Evolutionary conservation across 2,888 invertebrate species (phyloP).

Genomic region (Chesias legatella): DNA sequence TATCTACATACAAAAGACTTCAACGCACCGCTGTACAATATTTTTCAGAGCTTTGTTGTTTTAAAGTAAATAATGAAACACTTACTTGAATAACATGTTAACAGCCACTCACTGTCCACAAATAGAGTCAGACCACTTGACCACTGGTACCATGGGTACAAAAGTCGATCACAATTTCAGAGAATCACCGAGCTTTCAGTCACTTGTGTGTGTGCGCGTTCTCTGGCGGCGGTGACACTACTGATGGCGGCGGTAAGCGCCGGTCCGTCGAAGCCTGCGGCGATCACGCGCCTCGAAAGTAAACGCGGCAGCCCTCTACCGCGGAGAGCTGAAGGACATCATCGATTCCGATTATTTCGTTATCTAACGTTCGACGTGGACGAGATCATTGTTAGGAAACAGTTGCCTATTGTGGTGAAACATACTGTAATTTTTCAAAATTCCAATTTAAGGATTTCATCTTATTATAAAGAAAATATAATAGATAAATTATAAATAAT

Average conservation of each 20-base stretch:
- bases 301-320: conserved; percentile 25
- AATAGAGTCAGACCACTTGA: conserved; percentile 46
- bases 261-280: conserved; percentile 54
- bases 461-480: too few species aligned
- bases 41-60: neutral
- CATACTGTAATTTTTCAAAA: conserved; percentile 4
- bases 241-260: conserved; percentile 48
- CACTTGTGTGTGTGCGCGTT: conserved; percentile 28
- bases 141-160: conserved; percentile 58
- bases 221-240: conserved; percentile 42
- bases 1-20: conserved; percentile 39
- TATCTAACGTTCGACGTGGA: neutral
- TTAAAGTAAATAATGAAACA: conserved; percentile 11
- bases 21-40: conserved; percentile 30
- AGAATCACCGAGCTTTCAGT: conserved; percentile 28
- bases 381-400: conserved; percentile 10
- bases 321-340: conserved; percentile 29
- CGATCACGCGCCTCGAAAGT: conserved; percentile 44
- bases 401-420: conserved; percentile 1
- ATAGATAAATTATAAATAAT: too few species aligned
- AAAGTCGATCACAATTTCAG: conserved; percentile 46
- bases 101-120: conserved; percentile 46
- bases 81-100: conserved; percentile 58
- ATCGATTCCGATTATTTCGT: conserved; percentile 6
- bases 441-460: too few species aligned